phyloP scores from a whole-genome alignment of 2,797 vertebrate species.

The Leptodactylus fallax region DNA sequence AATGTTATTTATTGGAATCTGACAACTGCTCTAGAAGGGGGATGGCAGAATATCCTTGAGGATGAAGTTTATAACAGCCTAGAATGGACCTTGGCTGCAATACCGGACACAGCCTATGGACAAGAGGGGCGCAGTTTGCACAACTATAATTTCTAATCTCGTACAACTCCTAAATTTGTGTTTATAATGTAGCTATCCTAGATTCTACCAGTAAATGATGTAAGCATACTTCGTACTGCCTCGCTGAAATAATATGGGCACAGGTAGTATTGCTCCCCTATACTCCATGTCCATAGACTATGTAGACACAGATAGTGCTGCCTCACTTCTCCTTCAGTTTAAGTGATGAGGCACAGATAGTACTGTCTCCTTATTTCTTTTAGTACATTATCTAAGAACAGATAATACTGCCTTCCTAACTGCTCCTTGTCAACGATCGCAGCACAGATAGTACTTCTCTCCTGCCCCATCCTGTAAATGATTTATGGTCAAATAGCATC shows the following conservation, averaged over 20 bases:
- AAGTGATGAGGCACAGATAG: not conserved
- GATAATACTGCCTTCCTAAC: not conserved
- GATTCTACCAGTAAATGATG: no score
- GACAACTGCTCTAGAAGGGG: not conserved
- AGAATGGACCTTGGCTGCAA: not conserved
- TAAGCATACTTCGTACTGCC: not conserved
- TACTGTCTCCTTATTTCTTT: not conserved
- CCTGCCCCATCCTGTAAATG: no score
- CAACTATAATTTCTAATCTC: no score
- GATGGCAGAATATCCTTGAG: not conserved
- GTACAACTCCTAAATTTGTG: no score
- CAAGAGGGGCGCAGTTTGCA: not conserved
- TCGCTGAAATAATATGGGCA: not conserved
- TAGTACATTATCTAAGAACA: not conserved
- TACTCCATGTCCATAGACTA: no score
- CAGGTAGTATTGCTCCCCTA: no score
- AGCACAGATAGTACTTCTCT: no score
- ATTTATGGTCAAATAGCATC: not conserved
- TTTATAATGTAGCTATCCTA: no score
- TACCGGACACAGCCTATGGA: not conserved
- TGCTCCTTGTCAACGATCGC: no score
- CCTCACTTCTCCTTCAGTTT: no score
- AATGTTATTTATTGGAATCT: slow-evolving; percentile 15
- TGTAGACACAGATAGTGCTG: no score
- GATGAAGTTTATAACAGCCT: not conserved